Evolutionary conservation across 2,113 vertebrate genomes (phyloP), one percentile per base, ranked within the genome.

Genomic region (Misgurnus anguillicaudatus): DNA sequence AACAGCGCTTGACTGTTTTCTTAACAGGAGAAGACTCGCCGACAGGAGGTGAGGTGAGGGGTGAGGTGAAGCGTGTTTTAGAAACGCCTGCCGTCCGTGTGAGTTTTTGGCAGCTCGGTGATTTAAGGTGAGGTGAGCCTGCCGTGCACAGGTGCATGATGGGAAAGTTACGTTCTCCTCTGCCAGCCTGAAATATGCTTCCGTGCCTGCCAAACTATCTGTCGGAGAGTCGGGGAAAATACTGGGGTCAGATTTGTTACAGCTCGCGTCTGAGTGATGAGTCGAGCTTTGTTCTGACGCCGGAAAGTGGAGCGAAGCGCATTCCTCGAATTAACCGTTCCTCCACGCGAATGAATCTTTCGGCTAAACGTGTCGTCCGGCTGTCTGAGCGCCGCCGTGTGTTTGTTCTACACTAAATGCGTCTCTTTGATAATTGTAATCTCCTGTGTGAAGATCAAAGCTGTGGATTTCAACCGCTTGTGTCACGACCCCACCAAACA

Each of bases 241-340:
- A 21, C 57, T 36, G n/a, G 68, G 80, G 83, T 86, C 74, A 82
- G 45, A 84, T 74, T 45, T n/a, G 77, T 76, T 82, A 70, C 47
- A 84, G 55, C 62, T 76, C 67, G 10, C 41, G 21, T 47, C 51
- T 39, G 61, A 78, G 47, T 83, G 67, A 83, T 84, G 24, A 31
- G 71, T 45, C 8, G 16, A 38, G 63, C 83, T 85, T 82, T 86
- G 84, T 85, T 83, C 80, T 79, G 84, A 83, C 73, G 58, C 48
- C 2, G 16, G 24, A 65, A 75, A 77, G 64, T 78, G 80, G 24
- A 61, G 21, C 9, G 31, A 21, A 5, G 70, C 36, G 66, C 69
- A 82, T 86, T 82, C 80, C 80, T 78, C 31, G 16, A 69, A 76
- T 83, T 81, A 73, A 55, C 41, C 10, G 10, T 42, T 68, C 65